Evolutionary conservation across 2,113 vertebrate species (phyloP).

Genomic region (Gavialis gangeticus): DNA sequence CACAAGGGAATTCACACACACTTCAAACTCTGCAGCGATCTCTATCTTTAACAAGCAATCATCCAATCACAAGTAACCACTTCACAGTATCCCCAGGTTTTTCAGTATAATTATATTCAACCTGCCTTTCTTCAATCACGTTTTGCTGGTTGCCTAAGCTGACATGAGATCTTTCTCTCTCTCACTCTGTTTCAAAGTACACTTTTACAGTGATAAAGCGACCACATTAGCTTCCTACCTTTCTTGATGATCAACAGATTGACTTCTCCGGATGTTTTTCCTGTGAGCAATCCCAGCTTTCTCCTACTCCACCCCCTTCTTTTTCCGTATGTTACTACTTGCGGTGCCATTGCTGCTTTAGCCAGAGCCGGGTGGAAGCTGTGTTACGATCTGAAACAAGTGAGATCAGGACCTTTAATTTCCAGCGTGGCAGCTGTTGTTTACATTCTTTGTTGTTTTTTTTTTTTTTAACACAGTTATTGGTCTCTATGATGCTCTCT

Average conservation of each 20-base stretch:
- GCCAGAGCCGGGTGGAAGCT: background rate
- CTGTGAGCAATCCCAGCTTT: background rate
- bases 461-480: background rate
- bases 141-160: background rate
- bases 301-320: background rate
- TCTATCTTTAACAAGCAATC: rapidly evolving
- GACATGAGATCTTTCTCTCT: background rate
- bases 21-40: background rate
- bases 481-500: background rate
- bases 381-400: background rate
- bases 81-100: rapidly evolving
- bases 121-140: background rate
- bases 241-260: background rate
- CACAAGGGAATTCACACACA: background rate
- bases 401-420: background rate
- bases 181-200: background rate
- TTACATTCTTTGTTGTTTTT: constrained; percentile 19
- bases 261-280: background rate
- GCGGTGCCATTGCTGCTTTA: background rate
- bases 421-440: constrained; percentile 55
- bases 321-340: background rate
- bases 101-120: rapidly evolving
- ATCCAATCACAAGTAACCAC: background rate
- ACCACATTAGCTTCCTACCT: constrained; percentile 31
- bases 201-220: background rate